Evolutionary conservation across 2,113 vertebrate genomes (phyloP), one percentile per base, ranked within the genome.

Genomic region (Rhea americana): DNA sequence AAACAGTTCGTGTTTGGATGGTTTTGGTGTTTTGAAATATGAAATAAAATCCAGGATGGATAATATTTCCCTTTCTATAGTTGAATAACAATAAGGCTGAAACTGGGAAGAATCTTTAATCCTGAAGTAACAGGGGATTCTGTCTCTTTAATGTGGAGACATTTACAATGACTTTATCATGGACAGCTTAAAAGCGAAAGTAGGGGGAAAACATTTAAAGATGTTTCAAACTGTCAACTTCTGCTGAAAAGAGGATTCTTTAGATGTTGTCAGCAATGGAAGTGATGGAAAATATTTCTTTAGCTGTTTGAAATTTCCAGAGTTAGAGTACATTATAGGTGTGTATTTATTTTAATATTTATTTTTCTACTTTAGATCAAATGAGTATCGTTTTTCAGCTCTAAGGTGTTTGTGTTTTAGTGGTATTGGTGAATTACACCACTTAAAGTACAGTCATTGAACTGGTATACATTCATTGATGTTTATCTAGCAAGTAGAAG

Each of bases 1-100:
- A 96, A 93, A 70, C 89, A 86, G 85, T 80, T 95, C 94, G 94
- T 91, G 85, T 95, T 93, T 91, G 91, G 85, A 91, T 92, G 85
- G 87, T 59, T 96, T 95, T 62, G 92, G 65, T 94, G 18, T 95
- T 95, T 91, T 89, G 93, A 97, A 95, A 91, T 51, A 85, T 53
- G 75, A 88, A 93, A 87, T 94, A 76, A 95, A 95, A 96, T 91
- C 93, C 74, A 81, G 92, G 74, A 26, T 26, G 79, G 82, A 70
- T 28, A 50, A 83, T 74, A 70, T 53, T 94, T 89, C 30, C 17
- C 16, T 94, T 89, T 67, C 83, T 48, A 13, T 8, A 67, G 55
- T 59, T 91, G 77, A 92, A 51, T 71, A 66, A 90, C 85, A 67
- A 59, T 95, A 72, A 91, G 71, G n/a, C 68, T 83, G 76, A 56